Base-by-base conservation (phyloP, 2,888 invertebrate species). In the Synergus gifuensis region DNA sequence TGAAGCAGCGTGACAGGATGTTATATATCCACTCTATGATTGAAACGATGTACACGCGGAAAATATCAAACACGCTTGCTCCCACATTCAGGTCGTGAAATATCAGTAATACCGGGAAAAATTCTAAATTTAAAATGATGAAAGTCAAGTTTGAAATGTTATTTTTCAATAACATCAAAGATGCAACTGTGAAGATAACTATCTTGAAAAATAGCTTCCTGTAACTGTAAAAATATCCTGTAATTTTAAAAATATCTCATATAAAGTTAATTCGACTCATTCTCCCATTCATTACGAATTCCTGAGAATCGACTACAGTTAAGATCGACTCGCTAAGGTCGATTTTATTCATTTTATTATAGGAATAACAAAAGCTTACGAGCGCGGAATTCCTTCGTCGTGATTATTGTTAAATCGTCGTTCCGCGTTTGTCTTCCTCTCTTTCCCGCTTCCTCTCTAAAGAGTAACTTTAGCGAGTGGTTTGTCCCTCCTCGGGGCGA, bases 391-490 rank as follows among this genome's bases (percentile, higher is more conserved):
- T 8, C 54, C 16, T 46, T 40, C 8, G 69, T 16, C 46, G 36
- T 28, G 73, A 73, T 73, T 73, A 73, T 73, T 73, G 49, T 54
- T 16, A 49, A 73, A 73, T 73, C 73, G 73, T 54, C 73, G 36
- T 69, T 69, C 46, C 28, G 22, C 18, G n/a, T 67, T 54, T 54
- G 54, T n/a, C 18, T 66, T 12, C n/a, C 18, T 46, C 69, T 28
- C 49, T 28, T 44, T 36, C 46, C 18, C 67, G 16, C 22, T 36
- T 36, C 16, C 22, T 73, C 22, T 73, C 49, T 40, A 54, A 54
- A 49, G 49, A 14, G 73, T 49, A 73, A 73, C 73, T 73, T 73
- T 49, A 73, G 73, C 49, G 73, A 73, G 73, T 73, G 36, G 73
- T 73, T 73, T 73, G 73, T 40, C 49, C 73, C 73, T 73, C 73